These are phyloP conservation scores for Brenthis hecate DNA, from an alignment of 2,888 invertebrate species.

Conservation along the genomic window DNA sequence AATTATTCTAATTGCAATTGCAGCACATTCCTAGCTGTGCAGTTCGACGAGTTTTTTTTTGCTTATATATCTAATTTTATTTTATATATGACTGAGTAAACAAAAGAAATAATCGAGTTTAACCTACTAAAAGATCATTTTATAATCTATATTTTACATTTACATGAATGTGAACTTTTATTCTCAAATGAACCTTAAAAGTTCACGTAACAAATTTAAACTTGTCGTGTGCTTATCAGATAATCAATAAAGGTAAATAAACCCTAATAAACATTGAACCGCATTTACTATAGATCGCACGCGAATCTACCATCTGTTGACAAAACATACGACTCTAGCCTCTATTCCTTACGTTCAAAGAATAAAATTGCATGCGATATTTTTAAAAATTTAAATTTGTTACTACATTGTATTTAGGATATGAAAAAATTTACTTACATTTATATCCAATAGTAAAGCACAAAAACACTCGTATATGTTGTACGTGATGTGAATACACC, in stretches of 20 bases:
- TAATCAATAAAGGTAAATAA: constrained; percentile 45
- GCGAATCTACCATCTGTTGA: constrained; percentile 40
- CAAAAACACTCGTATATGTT: constrained; percentile 51
- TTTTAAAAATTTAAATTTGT: neutral
- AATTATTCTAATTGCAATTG: constrained; percentile 8
- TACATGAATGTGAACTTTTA: neutral
- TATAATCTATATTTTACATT: neutral
- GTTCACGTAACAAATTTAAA: constrained; percentile 6
- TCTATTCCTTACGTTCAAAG: neutral
- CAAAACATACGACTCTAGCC: constrained; percentile 23
- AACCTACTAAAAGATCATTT: too few species aligned
- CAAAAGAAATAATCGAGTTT: too few species aligned
- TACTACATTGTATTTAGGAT: neutral
- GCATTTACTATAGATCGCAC: constrained; percentile 38
- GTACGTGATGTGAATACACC: constrained; percentile 43
- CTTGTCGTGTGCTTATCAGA: constrained; percentile 32
- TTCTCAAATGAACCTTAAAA: neutral
- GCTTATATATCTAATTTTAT: neutral
- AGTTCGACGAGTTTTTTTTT: neutral
- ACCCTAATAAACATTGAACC: constrained; percentile 42
- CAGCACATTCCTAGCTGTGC: neutral
- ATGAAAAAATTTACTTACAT: constrained; percentile 57
- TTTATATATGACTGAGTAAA: neutral
- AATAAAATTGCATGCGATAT: neutral
- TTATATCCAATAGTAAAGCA: constrained; percentile 50